Evolutionary conservation across 2,113 vertebrate species (phyloP), one percentile per base, ranked within the genome.

Genomic region (Oenanthe oenanthe): DNA sequence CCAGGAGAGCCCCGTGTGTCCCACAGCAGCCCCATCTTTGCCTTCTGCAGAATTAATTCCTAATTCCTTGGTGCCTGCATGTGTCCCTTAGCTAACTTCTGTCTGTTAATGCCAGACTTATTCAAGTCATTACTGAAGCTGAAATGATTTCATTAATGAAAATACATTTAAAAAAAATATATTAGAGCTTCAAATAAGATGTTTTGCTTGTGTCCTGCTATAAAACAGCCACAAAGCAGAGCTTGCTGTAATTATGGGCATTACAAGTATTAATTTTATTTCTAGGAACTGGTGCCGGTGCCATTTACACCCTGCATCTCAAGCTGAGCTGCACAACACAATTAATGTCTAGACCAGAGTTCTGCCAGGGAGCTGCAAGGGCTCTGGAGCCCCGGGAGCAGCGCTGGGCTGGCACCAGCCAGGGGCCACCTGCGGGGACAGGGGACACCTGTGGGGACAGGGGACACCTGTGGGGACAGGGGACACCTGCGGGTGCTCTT

Each of bases 121-220:
- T 83, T 36, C 34, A 95, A 88, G 66, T 74, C 92, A 97, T 85
- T 92, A 95, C 51, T 57, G 68, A 68, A 97, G 86, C 92, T 89
- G 73, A 90, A 95, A 94, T 42, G 56, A 81, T 92, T 94, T 93
- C 60, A 92, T 83, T 73, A 90, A 77, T 21, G 36, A 96, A 94
- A 96, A 84, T 43, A 74, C 72, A 43, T 72, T 97, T 97, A 56
- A 83, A 82, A 83, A 92, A 97, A 94, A 89, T 89, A 79, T 88
- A 81, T 94, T 94, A 93, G 78, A 92, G n/a, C 85, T 93, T 97
- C 89, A 97, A 95, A 93, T 89, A 93, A 95, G 72, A 51, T 67
- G 87, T 95, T 97, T 94, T 95, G 97, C 76, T 65, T 31, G 48
- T 76, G 83, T 93, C 62, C 90, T 75, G 85, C 85, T 87, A 92